Percentiles rank a stretch among this genome's conserved stretches.
phyloP scores from a whole-genome alignment of 2,113 vertebrate genomes.

The Brachypteracias leptosomus region DNA sequence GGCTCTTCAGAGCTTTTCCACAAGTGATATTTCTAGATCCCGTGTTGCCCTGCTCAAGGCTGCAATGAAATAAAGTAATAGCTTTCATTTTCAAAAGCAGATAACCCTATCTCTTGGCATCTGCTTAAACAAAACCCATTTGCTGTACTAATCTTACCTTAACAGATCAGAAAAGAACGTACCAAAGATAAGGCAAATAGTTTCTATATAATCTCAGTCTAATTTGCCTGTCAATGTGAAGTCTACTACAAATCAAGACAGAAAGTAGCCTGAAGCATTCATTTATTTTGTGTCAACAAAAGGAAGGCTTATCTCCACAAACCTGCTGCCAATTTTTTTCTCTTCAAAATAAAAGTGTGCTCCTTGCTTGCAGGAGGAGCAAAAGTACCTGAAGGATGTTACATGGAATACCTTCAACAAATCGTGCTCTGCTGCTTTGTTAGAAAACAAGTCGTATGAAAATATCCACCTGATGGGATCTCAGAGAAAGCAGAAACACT shows the following conservation, averaged over 20 bases:
- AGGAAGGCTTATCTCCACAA: not conserved
- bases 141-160: not conserved
- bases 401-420: not conserved
- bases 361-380: not conserved
- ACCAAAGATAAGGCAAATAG: not conserved
- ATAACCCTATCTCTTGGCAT: not conserved
- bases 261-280: conserved; percentile 6
- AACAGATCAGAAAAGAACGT: not conserved
- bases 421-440: not conserved
- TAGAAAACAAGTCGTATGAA: not conserved
- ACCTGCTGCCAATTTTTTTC: not conserved
- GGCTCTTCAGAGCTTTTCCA: not conserved
- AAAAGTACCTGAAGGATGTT: not conserved
- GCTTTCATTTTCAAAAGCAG: not conserved
- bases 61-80: not conserved
- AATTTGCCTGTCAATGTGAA: not conserved
- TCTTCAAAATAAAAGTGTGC: not conserved
- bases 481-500: not conserved
- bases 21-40: not conserved
- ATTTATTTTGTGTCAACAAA: not conserved
- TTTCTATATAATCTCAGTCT: not conserved
- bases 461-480: not conserved
- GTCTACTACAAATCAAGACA: not conserved
- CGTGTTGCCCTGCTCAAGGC: not conserved
- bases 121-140: not conserved